These are phyloP conservation scores for Trichomycterus rosablanca DNA, from an alignment of 2,113 vertebrate genomes.

Conservation along the genomic window DNA sequence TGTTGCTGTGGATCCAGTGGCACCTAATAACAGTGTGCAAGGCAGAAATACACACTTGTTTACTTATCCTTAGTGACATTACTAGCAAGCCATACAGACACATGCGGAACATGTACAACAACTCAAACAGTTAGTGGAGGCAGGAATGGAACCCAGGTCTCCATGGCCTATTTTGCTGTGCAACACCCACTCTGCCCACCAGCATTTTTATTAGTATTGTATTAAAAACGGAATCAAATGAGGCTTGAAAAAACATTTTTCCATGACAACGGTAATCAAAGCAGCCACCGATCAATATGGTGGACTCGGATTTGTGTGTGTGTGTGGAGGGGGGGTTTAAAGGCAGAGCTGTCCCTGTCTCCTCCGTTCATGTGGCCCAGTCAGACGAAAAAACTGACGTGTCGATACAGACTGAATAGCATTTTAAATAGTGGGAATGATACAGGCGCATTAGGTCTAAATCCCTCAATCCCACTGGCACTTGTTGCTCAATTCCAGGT, in stretches of 20 bases:
- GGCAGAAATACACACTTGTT: no score
- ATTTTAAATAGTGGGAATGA: slow-evolving; percentile 4
- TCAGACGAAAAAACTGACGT: background rate
- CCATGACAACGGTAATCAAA: slow-evolving; percentile 28
- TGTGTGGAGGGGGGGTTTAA: background rate
- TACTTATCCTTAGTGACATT: no score
- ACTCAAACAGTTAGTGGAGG: no score
- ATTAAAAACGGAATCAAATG: no score
- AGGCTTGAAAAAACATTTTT: slow-evolving; percentile 14
- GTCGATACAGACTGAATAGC: slow-evolving; percentile 8
- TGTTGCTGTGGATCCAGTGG: no score
- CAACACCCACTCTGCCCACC: no score
- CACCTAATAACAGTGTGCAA: no score
- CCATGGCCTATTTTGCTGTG: background rate
- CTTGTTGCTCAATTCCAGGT: slow-evolving; percentile 19
- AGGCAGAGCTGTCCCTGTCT: slow-evolving; percentile 7
- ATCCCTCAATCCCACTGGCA: slow-evolving; percentile 2
- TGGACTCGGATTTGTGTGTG: background rate
- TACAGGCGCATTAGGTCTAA: slow-evolving; percentile 3
- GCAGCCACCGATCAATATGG: slow-evolving; percentile 27
- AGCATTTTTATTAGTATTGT: no score
- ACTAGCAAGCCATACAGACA: no score
- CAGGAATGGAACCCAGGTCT: no score
- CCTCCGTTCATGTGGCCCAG: slow-evolving; percentile 1
- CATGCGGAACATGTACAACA: no score